Percentiles rank a stretch among this genome's conserved stretches.
Conservation (phyloP, 35 echinoderm and acorn worm genomes). For the Diadema setosum region DNA sequence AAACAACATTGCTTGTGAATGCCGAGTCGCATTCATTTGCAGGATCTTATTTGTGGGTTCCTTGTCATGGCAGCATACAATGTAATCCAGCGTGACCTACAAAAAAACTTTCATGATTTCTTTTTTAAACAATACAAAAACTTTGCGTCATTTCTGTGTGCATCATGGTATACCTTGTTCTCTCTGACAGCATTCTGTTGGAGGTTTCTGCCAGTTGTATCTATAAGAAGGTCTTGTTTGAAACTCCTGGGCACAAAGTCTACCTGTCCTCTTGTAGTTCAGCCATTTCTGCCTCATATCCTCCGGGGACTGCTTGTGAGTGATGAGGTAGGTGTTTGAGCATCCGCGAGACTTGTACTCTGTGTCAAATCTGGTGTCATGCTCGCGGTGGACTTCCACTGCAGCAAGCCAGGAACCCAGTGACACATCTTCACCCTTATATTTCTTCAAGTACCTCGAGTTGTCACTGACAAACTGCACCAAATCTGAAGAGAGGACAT, state of each 20-base stretch:
- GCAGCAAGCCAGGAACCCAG: constrained; percentile 69
- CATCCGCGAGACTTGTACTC: constrained; percentile 73
- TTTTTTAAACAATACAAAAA: neutral
- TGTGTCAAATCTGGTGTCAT: constrained; percentile 74
- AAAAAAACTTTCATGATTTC: neutral
- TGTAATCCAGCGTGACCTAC: neutral
- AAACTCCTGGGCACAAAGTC: constrained; percentile 46
- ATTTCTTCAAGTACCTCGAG: constrained; percentile 52
- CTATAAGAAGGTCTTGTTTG: constrained; percentile 67
- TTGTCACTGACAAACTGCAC: constrained; percentile 65
- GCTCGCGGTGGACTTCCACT: constrained; percentile 53
- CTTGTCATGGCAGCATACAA: neutral
- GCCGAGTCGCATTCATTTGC: neutral
- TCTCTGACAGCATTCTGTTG: constrained; percentile 54
- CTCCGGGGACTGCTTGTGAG: constrained; percentile 71
- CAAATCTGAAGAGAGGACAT: constrained; percentile 66
- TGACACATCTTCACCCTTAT: constrained; percentile 69
- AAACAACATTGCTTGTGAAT: too few species aligned
- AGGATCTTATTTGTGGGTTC: neutral
- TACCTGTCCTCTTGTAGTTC: constrained; percentile 34
- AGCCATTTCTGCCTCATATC: constrained; percentile 51
- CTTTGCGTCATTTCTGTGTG: neutral
- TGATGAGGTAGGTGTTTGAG: constrained; percentile 63
- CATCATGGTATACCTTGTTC: constrained; percentile 56
- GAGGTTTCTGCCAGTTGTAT: constrained; percentile 75